Evolutionary conservation across 2,113 vertebrate genomes (phyloP).

Genomic region (Hiodon tergisus): DNA sequence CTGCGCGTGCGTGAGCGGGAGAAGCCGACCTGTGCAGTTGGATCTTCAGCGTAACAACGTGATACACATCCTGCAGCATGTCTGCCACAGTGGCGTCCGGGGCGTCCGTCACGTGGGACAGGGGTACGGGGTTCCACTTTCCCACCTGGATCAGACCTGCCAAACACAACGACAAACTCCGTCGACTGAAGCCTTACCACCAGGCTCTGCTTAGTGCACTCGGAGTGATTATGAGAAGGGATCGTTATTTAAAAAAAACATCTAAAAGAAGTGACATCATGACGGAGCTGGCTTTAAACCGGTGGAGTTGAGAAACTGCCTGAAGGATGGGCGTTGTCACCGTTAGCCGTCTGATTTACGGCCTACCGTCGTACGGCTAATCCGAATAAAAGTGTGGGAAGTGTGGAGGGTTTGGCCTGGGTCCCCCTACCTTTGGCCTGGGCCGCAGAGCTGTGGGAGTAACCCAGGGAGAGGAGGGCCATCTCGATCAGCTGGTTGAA

Average conservation of each 20-base stretch:
- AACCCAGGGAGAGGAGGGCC: slow-evolving; percentile 89
- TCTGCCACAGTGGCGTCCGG: slow-evolving; percentile 80
- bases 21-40: slow-evolving; percentile 77
- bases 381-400: not conserved
- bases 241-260: not conserved
- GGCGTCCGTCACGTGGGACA: slow-evolving; percentile 79
- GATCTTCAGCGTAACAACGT: slow-evolving; percentile 82
- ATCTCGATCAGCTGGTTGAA: slow-evolving; percentile 98
- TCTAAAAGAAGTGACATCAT: not conserved
- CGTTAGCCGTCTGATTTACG: not conserved
- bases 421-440: slow-evolving; percentile 85
- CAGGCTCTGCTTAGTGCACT: not conserved
- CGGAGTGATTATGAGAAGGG: not conserved
- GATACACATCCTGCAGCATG: slow-evolving; percentile 79
- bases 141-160: slow-evolving; percentile 79
- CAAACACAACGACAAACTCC: not conserved
- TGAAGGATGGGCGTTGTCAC: not conserved
- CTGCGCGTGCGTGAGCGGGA: not conserved
- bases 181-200: not conserved
- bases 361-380: not conserved
- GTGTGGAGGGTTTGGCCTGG: not conserved
- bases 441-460: slow-evolving; percentile 92
- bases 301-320: not conserved
- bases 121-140: slow-evolving; percentile 79
- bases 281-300: slow-evolving; percentile 7